Percentiles rank a stretch among this genome's conserved stretches.
Conservation (phyloP, 53 echinoderm and acorn worm genomes). For the Henricia sp. region DNA sequence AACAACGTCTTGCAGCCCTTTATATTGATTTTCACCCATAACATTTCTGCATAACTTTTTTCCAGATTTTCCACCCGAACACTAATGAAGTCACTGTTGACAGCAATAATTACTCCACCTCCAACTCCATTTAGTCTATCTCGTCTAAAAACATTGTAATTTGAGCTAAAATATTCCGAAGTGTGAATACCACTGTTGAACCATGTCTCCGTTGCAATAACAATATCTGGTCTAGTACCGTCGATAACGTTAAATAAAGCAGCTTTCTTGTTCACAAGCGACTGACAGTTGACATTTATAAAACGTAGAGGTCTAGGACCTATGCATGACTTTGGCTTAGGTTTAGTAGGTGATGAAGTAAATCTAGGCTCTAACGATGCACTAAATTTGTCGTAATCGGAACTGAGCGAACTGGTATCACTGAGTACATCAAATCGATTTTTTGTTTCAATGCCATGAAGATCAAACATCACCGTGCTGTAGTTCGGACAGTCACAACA, state of each 20-base stretch:
- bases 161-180: conserved; percentile 37
- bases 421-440: too few relatives aligned
- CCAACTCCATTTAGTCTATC: conserved; percentile 20
- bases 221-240: conserved; percentile 51
- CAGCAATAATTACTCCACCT: conserved; percentile 17
- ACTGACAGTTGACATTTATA: conserved; percentile 33
- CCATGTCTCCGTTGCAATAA: conserved; percentile 59
- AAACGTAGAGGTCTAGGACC: conserved; percentile 31
- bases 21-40: conserved; percentile 47
- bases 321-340: conserved; percentile 18
- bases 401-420: neutral
- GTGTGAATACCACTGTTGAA: conserved; percentile 28
- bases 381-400: neutral
- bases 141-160: conserved; percentile 31
- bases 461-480: conserved; percentile 45
- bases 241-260: conserved; percentile 35
- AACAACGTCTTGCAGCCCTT: conserved; percentile 15
- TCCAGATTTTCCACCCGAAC: conserved; percentile 16
- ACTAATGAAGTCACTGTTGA: conserved; percentile 39
- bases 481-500: conserved; percentile 48
- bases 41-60: too few relatives aligned
- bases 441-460: conserved; percentile 6
- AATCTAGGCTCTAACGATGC: conserved; percentile 10
- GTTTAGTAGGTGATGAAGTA: conserved; percentile 33
- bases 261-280: conserved; percentile 38